Percentiles rank a stretch among this genome's conserved stretches.
phyloP scores from a whole-genome alignment of 2,888 invertebrate species.

The Amitus sp. region DNA sequence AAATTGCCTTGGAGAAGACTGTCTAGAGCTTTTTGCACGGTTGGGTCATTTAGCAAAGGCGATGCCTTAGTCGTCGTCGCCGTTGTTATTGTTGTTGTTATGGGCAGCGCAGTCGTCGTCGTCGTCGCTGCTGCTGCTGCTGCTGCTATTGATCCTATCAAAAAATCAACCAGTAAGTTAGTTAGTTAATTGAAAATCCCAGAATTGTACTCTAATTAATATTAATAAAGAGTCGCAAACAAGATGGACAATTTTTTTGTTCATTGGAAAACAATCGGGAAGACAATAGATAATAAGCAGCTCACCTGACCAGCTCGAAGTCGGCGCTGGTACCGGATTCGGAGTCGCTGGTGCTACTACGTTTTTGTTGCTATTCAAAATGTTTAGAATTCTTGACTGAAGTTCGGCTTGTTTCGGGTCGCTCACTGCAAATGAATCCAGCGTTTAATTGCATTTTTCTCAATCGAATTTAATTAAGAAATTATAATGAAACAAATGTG shows the following conservation, averaged over 20 bases:
- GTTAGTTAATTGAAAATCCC: too few species aligned
- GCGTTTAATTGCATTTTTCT: too few species aligned
- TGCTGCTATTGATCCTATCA: conserved; percentile 56
- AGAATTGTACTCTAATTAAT: too few species aligned
- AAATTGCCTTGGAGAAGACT: conserved; percentile 72
- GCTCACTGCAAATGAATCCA: conserved; percentile 62
- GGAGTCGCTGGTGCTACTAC: conserved; percentile 53
- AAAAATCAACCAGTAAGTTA: too few species aligned
- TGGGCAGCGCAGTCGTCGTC: conserved; percentile 38
- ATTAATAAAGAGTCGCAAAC: too few species aligned
- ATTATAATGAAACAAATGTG: too few species aligned
- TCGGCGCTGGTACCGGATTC: conserved; percentile 59
- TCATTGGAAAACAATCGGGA: too few species aligned
- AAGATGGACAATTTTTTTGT: too few species aligned
- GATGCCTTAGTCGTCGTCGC: conserved; percentile 58
- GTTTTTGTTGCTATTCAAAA: conserved; percentile 74
- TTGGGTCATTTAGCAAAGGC: conserved; percentile 78
- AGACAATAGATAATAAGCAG: too few species aligned
- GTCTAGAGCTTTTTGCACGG: conserved; percentile 83
- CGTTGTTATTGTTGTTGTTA: too few species aligned
- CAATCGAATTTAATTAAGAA: too few species aligned
- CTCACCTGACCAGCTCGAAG: conserved; percentile 55
- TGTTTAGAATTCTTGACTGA: conserved; percentile 82
- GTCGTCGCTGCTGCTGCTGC: conserved; percentile 51
- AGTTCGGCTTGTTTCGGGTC: conserved; percentile 74